Percentiles rank a stretch among this genome's conserved stretches.
phyloP scores from a whole-genome alignment of 1,140 invertebrate species.

The Dryas iulia region DNA sequence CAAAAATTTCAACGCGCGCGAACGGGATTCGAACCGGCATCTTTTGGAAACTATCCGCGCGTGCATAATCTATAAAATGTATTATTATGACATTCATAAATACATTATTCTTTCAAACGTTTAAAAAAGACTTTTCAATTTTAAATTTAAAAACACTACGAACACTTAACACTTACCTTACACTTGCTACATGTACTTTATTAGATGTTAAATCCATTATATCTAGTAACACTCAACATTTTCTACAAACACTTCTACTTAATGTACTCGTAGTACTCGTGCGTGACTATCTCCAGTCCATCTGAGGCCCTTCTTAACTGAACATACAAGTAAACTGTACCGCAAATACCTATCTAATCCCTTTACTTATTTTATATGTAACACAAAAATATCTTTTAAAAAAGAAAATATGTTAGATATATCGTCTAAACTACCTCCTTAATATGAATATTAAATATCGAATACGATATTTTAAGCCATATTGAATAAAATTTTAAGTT shows the following conservation, averaged over 20 bases:
- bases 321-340: neutral
- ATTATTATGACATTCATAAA: too few relatives aligned
- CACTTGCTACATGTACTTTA: neutral
- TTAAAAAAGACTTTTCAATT: too few relatives aligned
- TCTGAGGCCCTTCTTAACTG: slow-evolving; percentile 15
- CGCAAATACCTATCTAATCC: neutral
- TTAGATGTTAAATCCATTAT: neutral
- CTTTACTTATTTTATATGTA: neutral
- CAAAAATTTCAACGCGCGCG: too few relatives aligned
- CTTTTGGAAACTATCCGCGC: too few relatives aligned
- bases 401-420: too few relatives aligned
- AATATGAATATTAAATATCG: too few relatives aligned
- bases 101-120: too few relatives aligned
- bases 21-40: too few relatives aligned
- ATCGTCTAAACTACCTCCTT: too few relatives aligned
- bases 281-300: slow-evolving; percentile 18
- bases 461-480: too few relatives aligned
- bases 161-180: neutral
- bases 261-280: slow-evolving; percentile 11
- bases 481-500: too few relatives aligned
- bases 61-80: too few relatives aligned
- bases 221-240: neutral
- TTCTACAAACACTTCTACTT: slow-evolving; percentile 4
- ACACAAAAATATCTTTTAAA: neutral
- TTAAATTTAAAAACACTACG: neutral